phyloP scores from a whole-genome alignment of 2,113 vertebrate species.

The Zootoca vivipara region DNA sequence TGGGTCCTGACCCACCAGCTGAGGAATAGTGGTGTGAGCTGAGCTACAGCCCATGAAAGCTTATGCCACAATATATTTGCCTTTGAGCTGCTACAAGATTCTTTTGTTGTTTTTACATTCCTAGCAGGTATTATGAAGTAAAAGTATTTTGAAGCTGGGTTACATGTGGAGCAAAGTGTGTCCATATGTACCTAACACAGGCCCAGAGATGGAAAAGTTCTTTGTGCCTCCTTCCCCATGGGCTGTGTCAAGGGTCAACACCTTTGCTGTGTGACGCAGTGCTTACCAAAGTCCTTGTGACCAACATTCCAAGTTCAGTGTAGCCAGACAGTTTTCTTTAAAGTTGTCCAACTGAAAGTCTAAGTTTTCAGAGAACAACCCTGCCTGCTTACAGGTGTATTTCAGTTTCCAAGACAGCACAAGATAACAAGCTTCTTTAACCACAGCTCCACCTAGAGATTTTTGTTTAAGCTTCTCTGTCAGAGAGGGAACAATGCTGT shows the following conservation, averaged over 20 bases:
- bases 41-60: background rate
- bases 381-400: background rate
- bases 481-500: background rate
- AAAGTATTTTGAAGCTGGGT: background rate
- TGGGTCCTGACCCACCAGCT: no score
- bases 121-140: background rate
- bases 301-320: background rate
- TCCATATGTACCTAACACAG: background rate
- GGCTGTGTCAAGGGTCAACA: background rate
- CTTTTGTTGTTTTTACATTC: background rate
- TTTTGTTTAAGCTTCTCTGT: background rate
- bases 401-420: background rate
- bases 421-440: background rate
- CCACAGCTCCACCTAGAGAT: background rate
- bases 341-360: background rate
- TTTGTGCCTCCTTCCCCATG: background rate
- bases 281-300: background rate
- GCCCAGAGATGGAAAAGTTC: background rate
- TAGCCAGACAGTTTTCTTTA: no score
- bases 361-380: background rate
- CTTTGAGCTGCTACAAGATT: background rate
- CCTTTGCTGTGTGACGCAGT: background rate
- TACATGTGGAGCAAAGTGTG: background rate
- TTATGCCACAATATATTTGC: background rate
- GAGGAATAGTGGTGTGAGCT: no score